phyloP scores from a whole-genome alignment of 2,888 invertebrate genomes.

The Macrophya annulata region DNA sequence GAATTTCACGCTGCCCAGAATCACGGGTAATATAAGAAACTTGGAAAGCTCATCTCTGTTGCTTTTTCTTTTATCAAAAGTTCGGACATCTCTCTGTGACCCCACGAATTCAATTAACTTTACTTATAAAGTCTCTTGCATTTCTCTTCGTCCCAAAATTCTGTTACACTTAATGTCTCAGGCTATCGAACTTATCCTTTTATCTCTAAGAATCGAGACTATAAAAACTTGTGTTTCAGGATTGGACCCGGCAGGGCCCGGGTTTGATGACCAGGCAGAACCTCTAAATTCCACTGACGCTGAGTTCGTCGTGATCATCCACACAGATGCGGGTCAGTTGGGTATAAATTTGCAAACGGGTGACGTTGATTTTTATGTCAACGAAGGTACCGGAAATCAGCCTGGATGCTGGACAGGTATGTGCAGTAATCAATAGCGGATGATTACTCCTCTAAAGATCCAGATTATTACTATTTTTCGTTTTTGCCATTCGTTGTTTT shows the following conservation, averaged over 20 bases:
- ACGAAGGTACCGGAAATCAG: conserved; percentile 79
- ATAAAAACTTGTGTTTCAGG: conserved; percentile 64
- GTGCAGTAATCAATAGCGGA: neutral
- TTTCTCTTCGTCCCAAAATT: neutral
- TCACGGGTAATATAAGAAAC: conserved; percentile 65
- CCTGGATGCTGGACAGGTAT: conserved; percentile 77
- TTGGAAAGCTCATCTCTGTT: neutral
- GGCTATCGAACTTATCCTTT: neutral
- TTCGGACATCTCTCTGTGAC: too few relatives aligned
- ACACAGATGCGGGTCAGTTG: conserved; percentile 80
- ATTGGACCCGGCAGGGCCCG: conserved; percentile 70
- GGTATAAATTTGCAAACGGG: conserved; percentile 76
- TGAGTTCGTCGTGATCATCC: conserved; percentile 80
- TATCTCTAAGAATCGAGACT: neutral
- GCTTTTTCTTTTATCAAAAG: neutral
- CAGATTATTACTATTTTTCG: neutral
- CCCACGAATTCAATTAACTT: too few relatives aligned
- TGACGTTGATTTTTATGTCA: conserved; percentile 81
- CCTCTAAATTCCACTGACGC: conserved; percentile 77
- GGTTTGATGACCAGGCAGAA: conserved; percentile 72
- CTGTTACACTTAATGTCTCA: neutral
- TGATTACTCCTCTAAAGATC: neutral
- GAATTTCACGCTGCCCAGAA: conserved; percentile 65
- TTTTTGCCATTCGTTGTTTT: neutral
- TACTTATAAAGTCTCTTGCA: neutral